Evolutionary conservation across 2,113 vertebrate species (phyloP), one percentile per base, ranked within the genome.

Genomic region (Chionomys nivalis): DNA sequence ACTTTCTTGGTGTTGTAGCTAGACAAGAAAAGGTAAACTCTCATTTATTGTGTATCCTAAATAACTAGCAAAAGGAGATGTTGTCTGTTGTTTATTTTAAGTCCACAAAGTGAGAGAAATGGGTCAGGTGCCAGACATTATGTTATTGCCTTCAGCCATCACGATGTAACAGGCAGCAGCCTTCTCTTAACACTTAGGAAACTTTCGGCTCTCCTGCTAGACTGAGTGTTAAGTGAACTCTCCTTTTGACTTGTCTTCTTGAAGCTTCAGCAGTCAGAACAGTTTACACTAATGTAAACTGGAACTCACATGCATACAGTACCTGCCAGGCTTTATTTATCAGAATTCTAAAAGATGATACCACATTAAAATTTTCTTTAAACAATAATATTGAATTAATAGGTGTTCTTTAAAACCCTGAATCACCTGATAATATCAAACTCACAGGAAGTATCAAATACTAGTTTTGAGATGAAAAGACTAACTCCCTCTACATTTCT

Each of bases 51-150:
- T 52, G 83, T 12, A 78, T 1, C 70, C 33, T 36, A 89, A 49
- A 55, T 94, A 58, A 61, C 42, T 36, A 73, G 75, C 19, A 33
- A 87, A 91, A 79, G 61, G 55, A 72, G 55, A 49, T 89, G 49
- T 13, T 94, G 66, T 90, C 66, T 93, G 78, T n/a, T 61, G 63
- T 87, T 91, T 96, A 95, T 96, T 95, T 97, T 97, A 93, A 82
- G 95, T 81, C 76, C 68, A 66, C 31, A 76, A 95, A 92, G 83
- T 94, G 88, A 93, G 93, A 97, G 52, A 95, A 90, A 81, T 24
- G 26, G 70, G 94, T 87, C 93, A 94, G 88, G 96, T 95, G 95
- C 73, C 93, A 98, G 97, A 97, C 94, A 79, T 39, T 58, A 58
- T 9, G 83, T 65, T 58, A 70, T 47, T 72, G 90, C 78, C 93